phyloP scores from a whole-genome alignment of 2,113 vertebrate genomes.

The Protomyctophum bolini region DNA sequence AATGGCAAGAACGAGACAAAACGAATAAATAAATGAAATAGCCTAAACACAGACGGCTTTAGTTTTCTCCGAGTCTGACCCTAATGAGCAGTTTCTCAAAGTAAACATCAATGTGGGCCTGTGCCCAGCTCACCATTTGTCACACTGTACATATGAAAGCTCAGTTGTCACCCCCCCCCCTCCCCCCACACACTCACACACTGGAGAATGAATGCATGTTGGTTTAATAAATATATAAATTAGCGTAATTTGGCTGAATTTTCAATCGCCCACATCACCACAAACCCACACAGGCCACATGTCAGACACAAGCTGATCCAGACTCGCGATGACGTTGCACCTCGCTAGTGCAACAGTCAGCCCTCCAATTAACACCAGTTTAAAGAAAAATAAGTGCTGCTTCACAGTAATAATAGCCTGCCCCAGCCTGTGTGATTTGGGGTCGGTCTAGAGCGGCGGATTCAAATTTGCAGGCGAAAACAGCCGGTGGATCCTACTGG shows the following conservation, averaged over 20 bases:
- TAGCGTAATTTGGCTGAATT: slow-evolving; percentile 24
- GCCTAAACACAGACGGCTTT: neutral
- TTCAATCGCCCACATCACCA: slow-evolving; percentile 22
- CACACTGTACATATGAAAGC: slow-evolving; percentile 4
- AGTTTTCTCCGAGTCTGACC: slow-evolving; percentile 17
- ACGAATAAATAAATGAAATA: slow-evolving; percentile 4
- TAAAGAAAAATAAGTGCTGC: slow-evolving; percentile 1
- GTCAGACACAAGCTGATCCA: slow-evolving; percentile 18
- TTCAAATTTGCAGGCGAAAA: too few relatives aligned
- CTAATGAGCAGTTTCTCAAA: slow-evolving; percentile 70
- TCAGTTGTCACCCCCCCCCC: slow-evolving; percentile 12
- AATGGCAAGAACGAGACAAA: slow-evolving; percentile 8
- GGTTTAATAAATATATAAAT: slow-evolving; percentile 28
- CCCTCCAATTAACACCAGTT: slow-evolving; percentile 28
- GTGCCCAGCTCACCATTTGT: slow-evolving; percentile 44
- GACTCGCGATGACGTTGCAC: slow-evolving; percentile 20
- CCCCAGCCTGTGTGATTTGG: too few relatives aligned
- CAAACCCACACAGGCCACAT: slow-evolving; percentile 19
- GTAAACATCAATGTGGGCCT: slow-evolving; percentile 54
- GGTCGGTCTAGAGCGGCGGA: too few relatives aligned
- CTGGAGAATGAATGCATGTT: slow-evolving; percentile 12
- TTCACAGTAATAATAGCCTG: neutral
- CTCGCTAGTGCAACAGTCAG: slow-evolving; percentile 12
- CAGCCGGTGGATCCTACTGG: too few relatives aligned
- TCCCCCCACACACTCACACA: neutral